phyloP scores from a whole-genome alignment of 2,797 vertebrate species.

The Fratercula arctica region DNA sequence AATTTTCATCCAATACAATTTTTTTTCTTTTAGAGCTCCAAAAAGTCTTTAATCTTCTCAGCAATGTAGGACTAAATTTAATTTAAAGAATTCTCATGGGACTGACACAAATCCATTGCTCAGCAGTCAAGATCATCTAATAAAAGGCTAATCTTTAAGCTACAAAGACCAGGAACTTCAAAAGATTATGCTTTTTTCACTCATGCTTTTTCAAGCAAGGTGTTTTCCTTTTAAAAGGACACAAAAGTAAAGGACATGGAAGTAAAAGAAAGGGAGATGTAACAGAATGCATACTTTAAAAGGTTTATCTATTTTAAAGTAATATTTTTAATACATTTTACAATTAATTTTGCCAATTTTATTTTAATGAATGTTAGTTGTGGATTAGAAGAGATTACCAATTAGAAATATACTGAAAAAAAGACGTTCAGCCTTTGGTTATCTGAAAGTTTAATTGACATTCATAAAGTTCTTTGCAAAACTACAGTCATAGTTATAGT shows the following conservation, averaged over 20 bases:
- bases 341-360: neutral
- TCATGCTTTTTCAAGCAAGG: neutral
- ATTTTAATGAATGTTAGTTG: neutral
- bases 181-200: neutral
- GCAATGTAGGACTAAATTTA: neutral
- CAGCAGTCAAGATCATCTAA: neutral
- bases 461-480: neutral
- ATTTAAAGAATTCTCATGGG: constrained; percentile 3
- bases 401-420: neutral
- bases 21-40: neutral
- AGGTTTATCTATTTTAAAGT: neutral
- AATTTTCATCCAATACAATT: neutral
- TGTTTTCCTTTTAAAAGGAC: neutral
- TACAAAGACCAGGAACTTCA: constrained; percentile 1
- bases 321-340: neutral
- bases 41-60: constrained; percentile 33
- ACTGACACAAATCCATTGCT: neutral
- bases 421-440: neutral
- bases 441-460: neutral
- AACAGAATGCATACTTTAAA: neutral
- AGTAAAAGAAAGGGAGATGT: neutral
- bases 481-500: neutral
- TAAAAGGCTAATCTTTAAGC: constrained; percentile 7
- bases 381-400: neutral
- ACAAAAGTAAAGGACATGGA: neutral